Conservation (phyloP, 2,797 vertebrate species). For the Rhynchotus rufescens region DNA sequence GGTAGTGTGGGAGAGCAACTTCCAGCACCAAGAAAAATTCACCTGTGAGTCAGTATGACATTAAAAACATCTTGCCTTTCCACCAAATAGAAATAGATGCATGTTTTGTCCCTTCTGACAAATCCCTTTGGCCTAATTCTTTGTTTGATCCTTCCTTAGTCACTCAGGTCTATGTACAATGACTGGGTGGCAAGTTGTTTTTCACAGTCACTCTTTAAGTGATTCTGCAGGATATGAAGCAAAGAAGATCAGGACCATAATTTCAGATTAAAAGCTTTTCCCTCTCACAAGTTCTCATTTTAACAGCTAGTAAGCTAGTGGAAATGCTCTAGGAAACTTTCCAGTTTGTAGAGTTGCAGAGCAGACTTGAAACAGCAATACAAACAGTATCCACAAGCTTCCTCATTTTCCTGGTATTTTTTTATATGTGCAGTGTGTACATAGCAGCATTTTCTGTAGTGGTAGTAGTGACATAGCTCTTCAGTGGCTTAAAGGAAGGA, state of each 20-base stretch:
- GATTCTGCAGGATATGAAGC: not conserved
- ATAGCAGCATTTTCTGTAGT: not conserved
- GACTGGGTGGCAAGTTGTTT: not conserved
- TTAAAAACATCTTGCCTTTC: not conserved
- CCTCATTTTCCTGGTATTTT: not conserved
- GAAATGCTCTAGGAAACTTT: not conserved
- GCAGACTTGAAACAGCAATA: not conserved
- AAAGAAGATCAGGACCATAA: not conserved
- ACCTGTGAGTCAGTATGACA: not conserved
- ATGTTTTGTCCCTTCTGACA: not conserved
- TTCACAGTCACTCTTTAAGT: not conserved
- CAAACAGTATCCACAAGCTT: not conserved
- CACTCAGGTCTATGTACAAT: not conserved
- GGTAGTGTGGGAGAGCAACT: not conserved
- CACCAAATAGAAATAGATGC: not conserved
- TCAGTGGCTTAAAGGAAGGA: not conserved
- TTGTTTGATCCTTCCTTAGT: not conserved
- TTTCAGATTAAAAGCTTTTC: not conserved
- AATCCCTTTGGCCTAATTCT: not conserved
- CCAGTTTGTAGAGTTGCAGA: not conserved
- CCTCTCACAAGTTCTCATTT: not conserved
- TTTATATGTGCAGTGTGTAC: accelerated
- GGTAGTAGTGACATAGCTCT: not conserved
- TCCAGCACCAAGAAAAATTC: not conserved
- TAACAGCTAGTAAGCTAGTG: not conserved